Base-by-base conservation (phyloP, 1,140 invertebrate genomes). In the Paraescarpia echinospica region DNA sequence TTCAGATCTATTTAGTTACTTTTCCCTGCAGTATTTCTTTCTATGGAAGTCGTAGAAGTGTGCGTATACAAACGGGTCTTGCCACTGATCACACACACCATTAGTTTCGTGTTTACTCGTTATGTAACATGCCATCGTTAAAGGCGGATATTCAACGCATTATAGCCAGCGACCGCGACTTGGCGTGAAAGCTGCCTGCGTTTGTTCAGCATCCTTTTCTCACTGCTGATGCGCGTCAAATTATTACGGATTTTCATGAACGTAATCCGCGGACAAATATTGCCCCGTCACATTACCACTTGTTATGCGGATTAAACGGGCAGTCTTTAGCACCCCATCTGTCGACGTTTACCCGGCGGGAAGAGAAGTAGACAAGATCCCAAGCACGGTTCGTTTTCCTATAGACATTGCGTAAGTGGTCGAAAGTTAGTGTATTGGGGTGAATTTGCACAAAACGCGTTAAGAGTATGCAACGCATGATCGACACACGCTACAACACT, bases 271-370 rank as follows among this genome's bases (percentile, higher is more conserved):
- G 59, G 59, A 18, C 59, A 77, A 77, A 77, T 77, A 77, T 77
- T 77, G 59, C 27, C 59, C 59, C 14, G 59, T 77, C 59, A 77
- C 59, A 31, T 77, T 77, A 77, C 22, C 59, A 77, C 59, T 6
- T 77, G 59, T 77, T 77, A 77, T 18, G 59, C 59, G 59, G 59
- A 77, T 77, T 77, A 77, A 77, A 77, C 12, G 22, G 59, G 59
- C 59, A 31, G 22, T 12, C 59, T 77, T 77, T 77, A 18, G 91
- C 6, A 91, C 91, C n/a, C 34, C 90, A 91, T 91, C 91, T 91
- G 51, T 91, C 33, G 91, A 9, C 33, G 51, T 91, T 91, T 91
- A 91, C 51, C 31, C 51, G 91, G 91, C 91, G 91, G 59, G 59
- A 77, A 77, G 59, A 77, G 8, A 27, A 77, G 59, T 77, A 18